phyloP scores from a whole-genome alignment of 2,797 vertebrate genomes.

The Acipenser transmontanus region DNA sequence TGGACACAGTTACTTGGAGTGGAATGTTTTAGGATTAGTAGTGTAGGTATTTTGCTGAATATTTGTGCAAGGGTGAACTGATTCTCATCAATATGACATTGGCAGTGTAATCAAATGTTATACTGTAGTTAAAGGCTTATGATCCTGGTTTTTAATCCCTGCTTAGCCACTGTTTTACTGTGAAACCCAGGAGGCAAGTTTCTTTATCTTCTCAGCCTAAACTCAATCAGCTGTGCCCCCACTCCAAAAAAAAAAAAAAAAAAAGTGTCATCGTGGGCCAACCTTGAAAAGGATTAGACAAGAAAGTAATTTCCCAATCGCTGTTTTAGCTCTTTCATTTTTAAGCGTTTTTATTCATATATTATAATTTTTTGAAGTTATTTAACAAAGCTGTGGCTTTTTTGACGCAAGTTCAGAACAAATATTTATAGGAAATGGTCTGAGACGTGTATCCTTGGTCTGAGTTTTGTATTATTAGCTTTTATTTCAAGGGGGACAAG shows the following conservation, averaged over 20 bases:
- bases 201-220: conserved; percentile 25
- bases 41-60: too few relatives aligned
- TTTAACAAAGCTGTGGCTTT: conserved; percentile 26
- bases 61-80: too few relatives aligned
- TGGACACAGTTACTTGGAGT: too few relatives aligned
- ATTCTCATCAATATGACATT: too few relatives aligned
- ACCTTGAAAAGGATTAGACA: conserved; percentile 8
- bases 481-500: conserved; percentile 13
- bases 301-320: conserved; percentile 20
- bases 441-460: conserved; percentile 17
- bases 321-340: conserved; percentile 23
- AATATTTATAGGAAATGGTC: conserved; percentile 33
- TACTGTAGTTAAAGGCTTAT: too few relatives aligned
- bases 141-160: conserved; percentile 21
- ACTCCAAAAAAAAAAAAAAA: conserved; percentile 19
- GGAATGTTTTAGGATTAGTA: too few relatives aligned
- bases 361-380: conserved; percentile 13
- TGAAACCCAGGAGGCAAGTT: conserved; percentile 30
- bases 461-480: conserved; percentile 21
- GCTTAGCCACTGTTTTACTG: conserved; percentile 32
- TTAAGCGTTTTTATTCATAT: conserved; percentile 3
- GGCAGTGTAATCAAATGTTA: too few relatives aligned
- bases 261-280: conserved; percentile 7
- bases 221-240: conserved; percentile 24
- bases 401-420: conserved; percentile 24